These are phyloP conservation scores for Phengaris alcon DNA, from an alignment of 2,888 invertebrate genomes.

Conservation along the genomic window DNA sequence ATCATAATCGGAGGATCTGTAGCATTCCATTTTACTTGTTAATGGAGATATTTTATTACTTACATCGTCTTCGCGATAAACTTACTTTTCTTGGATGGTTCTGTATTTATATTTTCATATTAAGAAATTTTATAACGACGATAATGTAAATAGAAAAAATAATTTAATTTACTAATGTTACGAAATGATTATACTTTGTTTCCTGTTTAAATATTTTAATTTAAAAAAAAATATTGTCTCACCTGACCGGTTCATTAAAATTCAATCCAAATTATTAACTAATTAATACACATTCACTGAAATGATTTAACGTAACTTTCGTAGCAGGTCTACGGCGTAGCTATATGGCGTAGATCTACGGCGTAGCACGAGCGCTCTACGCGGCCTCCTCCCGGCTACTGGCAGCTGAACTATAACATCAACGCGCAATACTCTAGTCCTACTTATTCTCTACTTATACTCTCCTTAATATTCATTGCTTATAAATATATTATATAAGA, in stretches of 20 bases:
- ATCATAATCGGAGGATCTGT: constrained; percentile 7
- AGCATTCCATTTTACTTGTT: background rate
- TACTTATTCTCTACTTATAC: constrained; percentile 24
- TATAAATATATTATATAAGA: background rate
- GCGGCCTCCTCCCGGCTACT: constrained; percentile 56
- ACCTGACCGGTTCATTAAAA: background rate
- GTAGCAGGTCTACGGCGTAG: constrained; percentile 24
- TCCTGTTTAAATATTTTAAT: background rate
- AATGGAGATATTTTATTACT: background rate
- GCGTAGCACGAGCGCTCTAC: constrained; percentile 45
- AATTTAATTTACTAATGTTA: no score
- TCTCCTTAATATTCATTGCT: constrained; percentile 13
- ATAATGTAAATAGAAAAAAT: no score
- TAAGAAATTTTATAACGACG: no score
- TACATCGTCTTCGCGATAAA: background rate
- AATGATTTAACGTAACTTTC: constrained; percentile 8
- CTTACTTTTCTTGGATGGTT: background rate
- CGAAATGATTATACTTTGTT: background rate
- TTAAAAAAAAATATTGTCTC: background rate
- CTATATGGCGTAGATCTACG: constrained; percentile 36
- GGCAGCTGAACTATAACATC: constrained; percentile 48
- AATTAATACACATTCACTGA: constrained; percentile 7
- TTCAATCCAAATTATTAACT: background rate
- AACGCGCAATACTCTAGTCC: constrained; percentile 30
- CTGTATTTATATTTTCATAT: no score